These are phyloP conservation scores for Etheostoma cragini DNA, from an alignment of 2,113 vertebrate genomes.

Conservation along the genomic window DNA sequence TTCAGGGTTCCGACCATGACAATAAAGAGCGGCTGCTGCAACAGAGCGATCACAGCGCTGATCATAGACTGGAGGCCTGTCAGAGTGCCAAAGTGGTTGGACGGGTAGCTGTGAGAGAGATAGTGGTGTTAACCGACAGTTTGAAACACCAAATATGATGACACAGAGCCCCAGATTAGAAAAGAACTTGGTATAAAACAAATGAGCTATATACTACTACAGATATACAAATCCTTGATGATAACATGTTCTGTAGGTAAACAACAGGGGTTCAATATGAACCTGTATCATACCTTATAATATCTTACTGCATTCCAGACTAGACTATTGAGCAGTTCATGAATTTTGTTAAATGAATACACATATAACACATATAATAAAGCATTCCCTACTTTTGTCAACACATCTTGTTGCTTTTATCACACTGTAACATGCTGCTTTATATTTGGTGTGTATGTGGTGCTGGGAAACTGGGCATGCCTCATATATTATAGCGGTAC, in stretches of 20 bases:
- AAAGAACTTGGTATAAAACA: not conserved
- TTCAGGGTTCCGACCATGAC: constrained; percentile 85
- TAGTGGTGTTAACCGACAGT: not conserved
- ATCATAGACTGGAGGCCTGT: constrained; percentile 93
- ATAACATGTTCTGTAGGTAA: not conserved
- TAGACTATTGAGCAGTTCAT: not conserved
- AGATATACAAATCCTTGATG: not conserved
- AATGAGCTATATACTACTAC: not conserved
- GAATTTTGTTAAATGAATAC: not conserved
- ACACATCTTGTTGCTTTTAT: constrained; percentile 61
- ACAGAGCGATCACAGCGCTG: constrained; percentile 89
- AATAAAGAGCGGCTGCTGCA: constrained; percentile 92
- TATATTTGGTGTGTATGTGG: constrained; percentile 45
- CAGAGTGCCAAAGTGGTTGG: constrained; percentile 91
- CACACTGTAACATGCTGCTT: constrained; percentile 48
- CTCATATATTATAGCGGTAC: not conserved
- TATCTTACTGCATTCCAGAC: not conserved
- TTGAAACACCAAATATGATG: not conserved
- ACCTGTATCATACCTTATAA: not conserved
- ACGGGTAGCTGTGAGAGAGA: constrained; percentile 86
- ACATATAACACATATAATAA: not conserved
- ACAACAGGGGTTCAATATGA: not conserved
- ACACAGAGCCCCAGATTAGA: not conserved
- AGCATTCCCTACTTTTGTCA: constrained; percentile 21
- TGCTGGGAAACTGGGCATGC: constrained; percentile 12